phyloP scores from a whole-genome alignment of 1,140 invertebrate species.

The Luehdorfia chinensis region DNA sequence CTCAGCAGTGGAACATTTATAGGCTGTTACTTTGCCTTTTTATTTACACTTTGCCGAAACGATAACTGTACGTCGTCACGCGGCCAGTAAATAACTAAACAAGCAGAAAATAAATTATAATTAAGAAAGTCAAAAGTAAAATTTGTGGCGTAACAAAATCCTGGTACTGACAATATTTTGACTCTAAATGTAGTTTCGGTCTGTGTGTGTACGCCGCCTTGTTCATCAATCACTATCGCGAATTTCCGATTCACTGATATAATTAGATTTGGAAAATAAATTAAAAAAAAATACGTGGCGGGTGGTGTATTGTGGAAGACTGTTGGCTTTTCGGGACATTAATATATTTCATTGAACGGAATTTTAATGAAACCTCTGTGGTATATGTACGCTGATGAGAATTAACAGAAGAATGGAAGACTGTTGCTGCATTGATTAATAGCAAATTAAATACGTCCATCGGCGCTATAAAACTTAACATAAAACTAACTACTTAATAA shows the following conservation, averaged over 20 bases:
- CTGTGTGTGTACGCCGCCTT: constrained; percentile 24
- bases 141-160: no score
- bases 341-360: constrained; percentile 22
- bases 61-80: no score
- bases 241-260: constrained; percentile 51
- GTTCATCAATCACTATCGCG: constrained; percentile 51
- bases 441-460: constrained; percentile 13
- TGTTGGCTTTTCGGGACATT: constrained; percentile 19
- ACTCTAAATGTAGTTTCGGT: no score
- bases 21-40: no score
- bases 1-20: no score
- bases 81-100: no score
- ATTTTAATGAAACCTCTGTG: constrained; percentile 30
- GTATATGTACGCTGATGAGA: constrained; percentile 18
- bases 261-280: constrained; percentile 60
- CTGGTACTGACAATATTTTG: no score
- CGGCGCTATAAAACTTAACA: background rate
- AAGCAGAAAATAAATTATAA: no score
- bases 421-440: constrained; percentile 7
- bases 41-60: no score
- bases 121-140: no score
- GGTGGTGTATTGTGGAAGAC: constrained; percentile 25
- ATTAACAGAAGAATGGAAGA: constrained; percentile 9
- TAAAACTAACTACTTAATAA: no score
- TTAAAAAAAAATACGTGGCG: constrained; percentile 33